Base-by-base conservation (phyloP, 2,888 invertebrate genomes). In the Leucoptera coffeella region DNA sequence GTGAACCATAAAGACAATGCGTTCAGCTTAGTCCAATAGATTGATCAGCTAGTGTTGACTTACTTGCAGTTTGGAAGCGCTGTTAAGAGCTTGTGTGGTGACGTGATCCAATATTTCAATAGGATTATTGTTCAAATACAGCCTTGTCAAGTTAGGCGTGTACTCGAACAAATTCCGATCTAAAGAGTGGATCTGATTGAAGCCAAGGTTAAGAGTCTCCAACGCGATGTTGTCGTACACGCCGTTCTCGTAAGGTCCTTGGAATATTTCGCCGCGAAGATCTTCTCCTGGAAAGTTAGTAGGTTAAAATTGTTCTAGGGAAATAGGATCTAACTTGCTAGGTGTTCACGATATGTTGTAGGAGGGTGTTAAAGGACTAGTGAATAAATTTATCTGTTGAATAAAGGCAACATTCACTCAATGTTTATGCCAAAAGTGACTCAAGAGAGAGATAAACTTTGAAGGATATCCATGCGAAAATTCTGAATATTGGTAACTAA, bases 141-240 rank as follows among this genome's bases (percentile, higher is more conserved):
- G 49, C 32, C 69, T 62, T 11, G 69, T 69, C 38, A 83, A 41
- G 35, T 77, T 65, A 1, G 79, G 80, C 29, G 77, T 77, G 42
- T 80, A 75, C 42, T 78, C 73, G 42, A 83, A 83, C 19, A 80
- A 41, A 27, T 74, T 72, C 33, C 65, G 56, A 41, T 77, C 74
- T 35, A 83, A 43, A 3, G 77, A 76, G 38, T 76, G 75, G 27
- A 83, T 76, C 39, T 69, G 47, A 45, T 83, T 83, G 47, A 77
- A 71, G 11, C 78, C 77, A 20, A 83, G 52, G 44, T 79, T 76
- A 14, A 83, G 46, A 8, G 77, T 73, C 40, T 74, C 69, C 29
- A 83, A 38, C 0, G 64, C 65, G 21, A 82, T 75, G 25, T 74
- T 73, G 32, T 71, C 69, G 48, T 76, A 81, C 12, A 54, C 53